Conservation (phyloP, 1,140 invertebrate species). For the Drosophila azteca region DNA sequence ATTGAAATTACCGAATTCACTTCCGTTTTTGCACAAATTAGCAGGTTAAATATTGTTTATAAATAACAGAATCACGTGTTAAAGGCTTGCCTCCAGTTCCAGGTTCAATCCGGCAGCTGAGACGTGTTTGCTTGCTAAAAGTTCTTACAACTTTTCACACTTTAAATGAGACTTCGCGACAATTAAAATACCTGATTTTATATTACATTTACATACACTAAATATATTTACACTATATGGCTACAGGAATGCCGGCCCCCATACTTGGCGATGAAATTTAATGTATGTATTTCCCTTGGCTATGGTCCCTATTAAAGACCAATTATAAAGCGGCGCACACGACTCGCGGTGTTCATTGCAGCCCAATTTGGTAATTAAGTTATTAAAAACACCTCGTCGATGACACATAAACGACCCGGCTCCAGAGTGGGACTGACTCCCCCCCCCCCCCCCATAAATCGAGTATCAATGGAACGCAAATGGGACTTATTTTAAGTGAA, state of each 20-base stretch:
- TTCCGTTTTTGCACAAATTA: constrained; percentile 54
- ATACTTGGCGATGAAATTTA: constrained; percentile 22
- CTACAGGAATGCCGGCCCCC: constrained; percentile 33
- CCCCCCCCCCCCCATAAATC: constrained; percentile 27
- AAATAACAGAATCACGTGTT: constrained; percentile 51
- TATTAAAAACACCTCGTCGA: constrained; percentile 40
- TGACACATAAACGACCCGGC: constrained; percentile 31
- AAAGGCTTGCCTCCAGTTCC: constrained; percentile 47
- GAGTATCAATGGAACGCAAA: constrained; percentile 33
- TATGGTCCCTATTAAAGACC: constrained; percentile 14
- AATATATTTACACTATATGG: constrained; percentile 21
- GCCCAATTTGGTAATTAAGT: constrained; percentile 48
- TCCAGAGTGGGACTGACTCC: constrained; percentile 22
- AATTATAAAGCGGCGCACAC: constrained; percentile 53
- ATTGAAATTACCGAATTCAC: constrained; percentile 23
- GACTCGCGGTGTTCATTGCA: constrained; percentile 18
- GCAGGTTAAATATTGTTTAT: constrained; percentile 37
- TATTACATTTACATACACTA: constrained; percentile 18
- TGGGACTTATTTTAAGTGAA: neutral
- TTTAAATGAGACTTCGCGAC: constrained; percentile 54
- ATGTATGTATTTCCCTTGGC: too few species aligned
- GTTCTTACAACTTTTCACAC: constrained; percentile 65
- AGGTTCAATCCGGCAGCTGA: constrained; percentile 8
- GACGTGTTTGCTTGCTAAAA: constrained; percentile 47
- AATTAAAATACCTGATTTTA: constrained; percentile 31